Evolutionary conservation across 2,888 invertebrate species (phyloP), one percentile per base, ranked within the genome.

Genomic region (Xylota sylvarum): DNA sequence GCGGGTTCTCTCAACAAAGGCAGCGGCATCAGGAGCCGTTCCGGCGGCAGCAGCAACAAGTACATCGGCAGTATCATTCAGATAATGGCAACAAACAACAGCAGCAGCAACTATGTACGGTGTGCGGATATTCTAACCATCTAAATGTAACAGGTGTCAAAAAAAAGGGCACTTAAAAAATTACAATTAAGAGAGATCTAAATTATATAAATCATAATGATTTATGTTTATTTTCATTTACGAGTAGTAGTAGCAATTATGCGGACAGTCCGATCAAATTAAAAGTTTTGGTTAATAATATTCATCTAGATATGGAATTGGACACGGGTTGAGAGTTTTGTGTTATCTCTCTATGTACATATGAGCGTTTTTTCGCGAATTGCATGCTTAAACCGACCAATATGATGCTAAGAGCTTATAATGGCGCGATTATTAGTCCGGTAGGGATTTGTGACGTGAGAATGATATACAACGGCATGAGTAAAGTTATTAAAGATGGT

Each of bases 151-250:
- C 3, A 69, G 76, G n/a, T 88, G 82, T 46, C 69, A 84, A 19
- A 58, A 84, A 37, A 64, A 27, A 46, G 87, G 84, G 4, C 81
- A 88, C 69, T 70, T 87, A 40, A 81, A 84, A 40, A 82, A 88
- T 80, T 17, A 64, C 30, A 27, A 23, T 10, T 6, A 62, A 80
- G n/a, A 48, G n/a, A 7, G 48, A 67, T 27, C 40, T 70, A 40
- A 70, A 78, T 74, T 67, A 64, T 46, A 32, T 62, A 19, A 62
- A 79, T 70, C 65, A 67, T 46, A n/a, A n/a, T n/a, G n/a, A n/a
- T n/a, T n/a, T n/a, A n/a, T n/a, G n/a, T n/a, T n/a, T n/a, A n/a
- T n/a, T n/a, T n/a, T n/a, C n/a, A n/a, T n/a, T n/a, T n/a, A n/a
- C n/a, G n/a, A n/a, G n/a, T n/a, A n/a, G n/a, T n/a, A n/a, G n/a